Conservation (phyloP, 2,113 vertebrate genomes). For the Proterorhinus semilunaris region DNA sequence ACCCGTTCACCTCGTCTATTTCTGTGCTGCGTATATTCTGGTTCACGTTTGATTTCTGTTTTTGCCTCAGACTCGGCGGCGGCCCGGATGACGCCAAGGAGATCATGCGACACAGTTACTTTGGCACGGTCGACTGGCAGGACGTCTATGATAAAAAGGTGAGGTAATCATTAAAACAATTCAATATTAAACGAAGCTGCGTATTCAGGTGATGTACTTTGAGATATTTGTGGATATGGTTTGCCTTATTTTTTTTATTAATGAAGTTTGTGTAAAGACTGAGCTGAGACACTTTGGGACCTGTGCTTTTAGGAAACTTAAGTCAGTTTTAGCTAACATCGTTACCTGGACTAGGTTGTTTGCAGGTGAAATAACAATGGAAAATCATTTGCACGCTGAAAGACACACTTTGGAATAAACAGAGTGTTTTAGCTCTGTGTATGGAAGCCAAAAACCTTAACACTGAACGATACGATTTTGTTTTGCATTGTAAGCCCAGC, state of each 20-base stretch:
- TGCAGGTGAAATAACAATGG: too few species aligned
- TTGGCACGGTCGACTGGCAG: constrained; percentile 91
- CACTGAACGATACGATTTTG: too few species aligned
- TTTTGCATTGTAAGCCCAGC: too few species aligned
- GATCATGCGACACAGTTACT: constrained; percentile 97
- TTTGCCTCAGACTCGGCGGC: constrained; percentile 83
- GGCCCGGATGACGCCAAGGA: constrained; percentile 95
- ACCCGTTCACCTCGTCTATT: constrained; percentile 58
- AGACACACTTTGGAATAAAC: too few species aligned
- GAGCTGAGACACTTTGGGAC: background rate
- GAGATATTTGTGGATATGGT: constrained; percentile 51
- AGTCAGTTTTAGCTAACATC: too few species aligned
- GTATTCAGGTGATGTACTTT: constrained; percentile 12
- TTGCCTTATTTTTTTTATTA: constrained; percentile 18
- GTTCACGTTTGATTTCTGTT: constrained; percentile 36
- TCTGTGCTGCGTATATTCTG: constrained; percentile 57
- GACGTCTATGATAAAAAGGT: constrained; percentile 98
- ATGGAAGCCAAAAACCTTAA: too few species aligned
- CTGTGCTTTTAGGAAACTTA: background rate
- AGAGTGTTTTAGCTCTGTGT: too few species aligned
- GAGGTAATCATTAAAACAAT: constrained; percentile 8
- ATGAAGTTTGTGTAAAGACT: too few species aligned
- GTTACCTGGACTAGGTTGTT: too few species aligned
- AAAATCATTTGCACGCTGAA: too few species aligned
- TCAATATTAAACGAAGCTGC: constrained; percentile 12